A percentile compares a stretch with the other conserved stretches of the same genome.
Evolutionary conservation across 2,113 vertebrate genomes (phyloP).

Genomic region (Nycticorax nycticorax): DNA sequence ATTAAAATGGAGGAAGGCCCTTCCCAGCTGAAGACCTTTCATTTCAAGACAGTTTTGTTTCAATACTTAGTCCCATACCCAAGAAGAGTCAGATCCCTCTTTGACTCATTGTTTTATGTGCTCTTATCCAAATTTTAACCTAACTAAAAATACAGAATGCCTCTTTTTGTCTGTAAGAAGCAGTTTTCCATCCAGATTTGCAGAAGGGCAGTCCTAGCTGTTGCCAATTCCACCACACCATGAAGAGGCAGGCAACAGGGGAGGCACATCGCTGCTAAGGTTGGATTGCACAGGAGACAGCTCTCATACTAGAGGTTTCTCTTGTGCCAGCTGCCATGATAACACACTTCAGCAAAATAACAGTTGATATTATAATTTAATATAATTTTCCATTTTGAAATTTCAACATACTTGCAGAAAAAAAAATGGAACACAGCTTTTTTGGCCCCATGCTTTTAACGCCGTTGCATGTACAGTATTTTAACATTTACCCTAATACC

Average conservation of each 20-base stretch:
- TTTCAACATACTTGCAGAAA: neutral
- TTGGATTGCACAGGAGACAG: neutral
- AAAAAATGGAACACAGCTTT: neutral
- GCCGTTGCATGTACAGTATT: neutral
- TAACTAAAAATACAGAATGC: neutral
- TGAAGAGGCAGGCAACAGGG: neutral
- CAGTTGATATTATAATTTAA: neutral
- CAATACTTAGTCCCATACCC: neutral
- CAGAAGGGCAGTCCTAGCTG: neutral
- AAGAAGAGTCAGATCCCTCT: neutral
- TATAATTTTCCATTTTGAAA: neutral
- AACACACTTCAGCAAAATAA: neutral
- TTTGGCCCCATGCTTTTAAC: neutral
- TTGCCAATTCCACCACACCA: neutral
- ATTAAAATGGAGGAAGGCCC: neutral
- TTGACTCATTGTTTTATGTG: neutral
- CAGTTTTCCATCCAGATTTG: neutral
- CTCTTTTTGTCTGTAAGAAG: neutral
- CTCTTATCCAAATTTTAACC: neutral
- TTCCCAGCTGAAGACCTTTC: neutral
- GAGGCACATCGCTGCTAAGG: neutral
- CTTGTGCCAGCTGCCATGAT: neutral
- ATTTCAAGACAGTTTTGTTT: neutral
- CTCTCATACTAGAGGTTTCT: neutral
- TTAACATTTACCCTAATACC: neutral